These are phyloP conservation scores for Ethmia dodecea DNA, from an alignment of 2,888 invertebrate genomes.

Conservation along the genomic window DNA sequence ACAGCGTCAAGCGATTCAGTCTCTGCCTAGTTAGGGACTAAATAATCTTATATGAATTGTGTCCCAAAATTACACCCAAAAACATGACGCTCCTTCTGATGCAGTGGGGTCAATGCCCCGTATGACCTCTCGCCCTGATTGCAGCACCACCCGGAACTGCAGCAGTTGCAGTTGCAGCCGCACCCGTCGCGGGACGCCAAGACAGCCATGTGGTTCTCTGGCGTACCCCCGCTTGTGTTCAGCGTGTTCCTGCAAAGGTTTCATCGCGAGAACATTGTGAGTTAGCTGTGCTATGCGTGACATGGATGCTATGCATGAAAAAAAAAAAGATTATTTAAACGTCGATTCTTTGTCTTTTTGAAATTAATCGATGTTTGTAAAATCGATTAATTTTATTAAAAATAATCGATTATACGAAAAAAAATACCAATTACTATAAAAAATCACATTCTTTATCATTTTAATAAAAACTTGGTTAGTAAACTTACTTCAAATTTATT, in stretches of 20 bases:
- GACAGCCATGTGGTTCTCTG: slow-evolving; percentile 15
- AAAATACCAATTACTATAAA: too few relatives aligned
- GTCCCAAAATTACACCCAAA: neutral
- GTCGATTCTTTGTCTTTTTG: too few relatives aligned
- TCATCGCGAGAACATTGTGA: slow-evolving; percentile 17
- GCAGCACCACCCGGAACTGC: slow-evolving; percentile 26
- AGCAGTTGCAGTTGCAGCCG: slow-evolving; percentile 17
- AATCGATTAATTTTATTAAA: too few relatives aligned
- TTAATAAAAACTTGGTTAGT: too few relatives aligned
- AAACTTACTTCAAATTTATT: too few relatives aligned
- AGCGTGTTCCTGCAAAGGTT: slow-evolving; percentile 13
- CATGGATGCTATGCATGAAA: too few relatives aligned
- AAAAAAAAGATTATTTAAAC: too few relatives aligned
- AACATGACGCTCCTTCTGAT: neutral
- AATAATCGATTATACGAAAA: too few relatives aligned
- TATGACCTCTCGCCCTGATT: neutral
- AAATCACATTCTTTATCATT: too few relatives aligned
- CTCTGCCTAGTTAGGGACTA: neutral
- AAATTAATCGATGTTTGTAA: too few relatives aligned
- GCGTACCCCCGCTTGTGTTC: slow-evolving; percentile 16
- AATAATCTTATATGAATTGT: neutral
- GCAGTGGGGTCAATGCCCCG: neutral
- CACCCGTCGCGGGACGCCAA: slow-evolving; percentile 25
- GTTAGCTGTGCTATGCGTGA: too few relatives aligned
- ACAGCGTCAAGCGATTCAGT: neutral